Base-by-base conservation (phyloP, 2,113 vertebrate genomes). In the Microtus pennsylvanicus region DNA sequence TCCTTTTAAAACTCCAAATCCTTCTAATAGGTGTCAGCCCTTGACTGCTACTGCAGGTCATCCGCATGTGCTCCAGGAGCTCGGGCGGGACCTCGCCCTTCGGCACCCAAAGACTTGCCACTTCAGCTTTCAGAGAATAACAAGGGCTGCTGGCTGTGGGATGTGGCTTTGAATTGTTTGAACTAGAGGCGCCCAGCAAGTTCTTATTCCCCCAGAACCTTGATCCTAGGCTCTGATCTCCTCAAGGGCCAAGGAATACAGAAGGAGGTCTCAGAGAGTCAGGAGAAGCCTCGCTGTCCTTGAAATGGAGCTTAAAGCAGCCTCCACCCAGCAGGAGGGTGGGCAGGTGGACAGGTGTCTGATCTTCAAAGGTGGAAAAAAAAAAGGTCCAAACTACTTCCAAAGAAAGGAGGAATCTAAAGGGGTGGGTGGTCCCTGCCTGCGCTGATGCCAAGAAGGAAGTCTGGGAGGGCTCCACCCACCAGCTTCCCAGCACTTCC, bases 331-430 rank as follows among this genome's bases (percentile, higher is more conserved):
- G 75, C 7, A 12, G 3, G 12, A 0, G 30, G 5, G 33, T 9
- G 33, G 1, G 65, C 45, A 50, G 28, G 33, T 67, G 42, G 38
- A 4, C n/a, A 85, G 58, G 96, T 83, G 47, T 24, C 55, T 26
- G 74, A 78, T 22, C 38, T 24, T 1, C 28, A 11, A 47, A 47
- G 35, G 30, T 33, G 9, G 65, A 89, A 85, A 65, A 89, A 16
- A 21, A 67, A 95, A 94, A 58, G 55, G 89, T 86, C 94, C 92
- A 65, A 77, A 33, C 72, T 77, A 2, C 91, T 95, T 75, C 45
- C 58, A 94, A 92, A 95, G 96, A 77, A 82, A 89, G 89, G 47
- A 88, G 33, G 11, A 75, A 94, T 83, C 30, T 45, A 65, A 63
- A 67, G 38, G 78, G 76, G 75, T 19, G 5, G 0, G 13, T n/a